phyloP scores from a whole-genome alignment of 2,113 vertebrate species.

The Ivindomyrus marchei region DNA sequence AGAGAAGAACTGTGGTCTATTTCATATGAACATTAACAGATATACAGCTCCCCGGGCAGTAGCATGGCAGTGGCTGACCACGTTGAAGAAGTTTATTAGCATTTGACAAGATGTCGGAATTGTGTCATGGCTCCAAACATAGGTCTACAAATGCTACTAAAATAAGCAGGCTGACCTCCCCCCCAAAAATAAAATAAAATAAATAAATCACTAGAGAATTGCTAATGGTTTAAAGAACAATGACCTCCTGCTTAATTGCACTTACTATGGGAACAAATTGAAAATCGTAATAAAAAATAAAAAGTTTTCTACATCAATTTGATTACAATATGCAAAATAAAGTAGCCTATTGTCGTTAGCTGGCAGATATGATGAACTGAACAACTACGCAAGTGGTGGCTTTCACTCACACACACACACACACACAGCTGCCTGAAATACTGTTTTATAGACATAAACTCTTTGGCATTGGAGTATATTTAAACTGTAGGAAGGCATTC shows the following conservation, averaged over 20 bases:
- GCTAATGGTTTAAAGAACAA: not conserved
- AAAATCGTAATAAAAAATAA: not conserved
- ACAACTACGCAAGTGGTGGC: not conserved
- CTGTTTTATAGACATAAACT: not conserved
- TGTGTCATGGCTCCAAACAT: not conserved
- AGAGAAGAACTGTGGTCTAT: conserved; percentile 20
- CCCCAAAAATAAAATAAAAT: too few relatives aligned
- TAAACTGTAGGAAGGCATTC: not conserved
- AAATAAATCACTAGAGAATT: not conserved
- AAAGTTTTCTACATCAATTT: not conserved
- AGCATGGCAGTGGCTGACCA: not conserved
- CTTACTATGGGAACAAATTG: not conserved
- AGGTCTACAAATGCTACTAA: not conserved
- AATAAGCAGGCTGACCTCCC: not conserved
- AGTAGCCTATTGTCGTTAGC: not conserved
- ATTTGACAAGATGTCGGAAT: not conserved
- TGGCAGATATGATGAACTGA: not conserved
- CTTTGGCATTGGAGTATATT: not conserved
- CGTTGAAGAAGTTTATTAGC: not conserved
- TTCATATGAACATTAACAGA: not conserved
- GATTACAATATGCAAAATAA: not conserved
- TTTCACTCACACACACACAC: not conserved
- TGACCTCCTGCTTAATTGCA: not conserved
- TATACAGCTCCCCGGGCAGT: not conserved
- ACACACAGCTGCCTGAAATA: not conserved